phyloP scores from a whole-genome alignment of 2,888 invertebrate species.

The Koerneria pararmatus region DNA sequence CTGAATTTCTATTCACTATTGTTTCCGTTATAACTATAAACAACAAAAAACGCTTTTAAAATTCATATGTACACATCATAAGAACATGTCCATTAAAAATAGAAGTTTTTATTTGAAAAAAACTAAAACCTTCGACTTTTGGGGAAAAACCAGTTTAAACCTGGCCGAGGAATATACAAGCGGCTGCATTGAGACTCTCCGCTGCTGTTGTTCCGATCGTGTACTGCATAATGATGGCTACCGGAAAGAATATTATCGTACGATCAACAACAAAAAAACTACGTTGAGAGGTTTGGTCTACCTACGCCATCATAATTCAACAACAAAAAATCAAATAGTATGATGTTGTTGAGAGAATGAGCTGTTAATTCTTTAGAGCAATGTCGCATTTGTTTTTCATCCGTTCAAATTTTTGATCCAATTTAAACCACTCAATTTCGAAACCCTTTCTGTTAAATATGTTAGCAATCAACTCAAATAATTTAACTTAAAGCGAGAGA shows the following conservation, averaged over 20 bases:
- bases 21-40: too few species aligned
- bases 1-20: too few species aligned
- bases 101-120: too few species aligned
- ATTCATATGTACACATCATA: too few species aligned
- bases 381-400: background rate
- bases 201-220: conserved; percentile 82
- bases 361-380: background rate
- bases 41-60: too few species aligned
- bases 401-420: background rate
- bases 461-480: background rate
- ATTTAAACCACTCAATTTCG: background rate
- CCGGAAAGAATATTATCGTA: conserved; percentile 16
- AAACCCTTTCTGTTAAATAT: background rate
- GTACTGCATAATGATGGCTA: conserved; percentile 63
- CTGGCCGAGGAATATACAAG: conserved; percentile 89
- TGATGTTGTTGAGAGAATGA: background rate
- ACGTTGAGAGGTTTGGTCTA: too few species aligned
- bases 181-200: conserved; percentile 85
- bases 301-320: too few species aligned
- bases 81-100: too few species aligned
- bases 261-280: too few species aligned
- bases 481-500: background rate
- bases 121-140: too few species aligned
- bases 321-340: background rate
- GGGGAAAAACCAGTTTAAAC: too few species aligned